A percentile compares a stretch with the other conserved stretches of the same genome.
phyloP scores from a whole-genome alignment of 2,888 invertebrate species.

The Steinernema carpocapsae region DNA sequence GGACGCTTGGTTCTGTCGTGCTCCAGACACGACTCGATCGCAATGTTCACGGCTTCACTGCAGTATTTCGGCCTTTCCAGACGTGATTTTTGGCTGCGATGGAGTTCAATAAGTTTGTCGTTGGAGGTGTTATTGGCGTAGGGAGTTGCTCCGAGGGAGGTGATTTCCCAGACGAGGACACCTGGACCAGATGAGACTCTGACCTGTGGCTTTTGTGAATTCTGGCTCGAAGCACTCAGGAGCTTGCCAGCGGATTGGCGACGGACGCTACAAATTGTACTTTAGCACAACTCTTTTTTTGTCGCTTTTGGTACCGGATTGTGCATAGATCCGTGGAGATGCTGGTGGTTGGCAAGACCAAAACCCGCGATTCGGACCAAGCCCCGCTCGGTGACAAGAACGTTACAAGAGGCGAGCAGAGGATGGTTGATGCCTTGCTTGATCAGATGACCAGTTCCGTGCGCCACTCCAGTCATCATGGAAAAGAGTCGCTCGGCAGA shows the following conservation, averaged over 20 bases:
- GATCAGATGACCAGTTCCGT: constrained; percentile 38
- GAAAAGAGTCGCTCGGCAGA: constrained; percentile 13
- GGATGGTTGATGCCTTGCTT: constrained; percentile 38
- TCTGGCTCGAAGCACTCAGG: constrained; percentile 34
- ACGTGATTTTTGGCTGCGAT: constrained; percentile 33
- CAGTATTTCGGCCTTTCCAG: constrained; percentile 25
- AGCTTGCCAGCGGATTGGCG: constrained; percentile 33
- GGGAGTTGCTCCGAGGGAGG: constrained; percentile 37
- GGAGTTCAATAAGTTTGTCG: constrained; percentile 24
- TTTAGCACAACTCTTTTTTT: no score
- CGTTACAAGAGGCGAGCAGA: constrained; percentile 38
- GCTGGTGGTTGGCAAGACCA: constrained; percentile 37
- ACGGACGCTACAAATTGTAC: constrained; percentile 12
- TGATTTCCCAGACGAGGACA: constrained; percentile 35
- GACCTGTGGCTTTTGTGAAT: constrained; percentile 33
- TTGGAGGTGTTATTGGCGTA: constrained; percentile 26
- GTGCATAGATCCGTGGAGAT: constrained; percentile 36
- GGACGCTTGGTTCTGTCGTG: constrained; percentile 35
- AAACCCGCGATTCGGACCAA: constrained; percentile 37
- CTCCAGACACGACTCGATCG: constrained; percentile 26
- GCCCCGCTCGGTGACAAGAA: constrained; percentile 32
- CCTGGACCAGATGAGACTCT: constrained; percentile 38
- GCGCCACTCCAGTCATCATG: constrained; percentile 37
- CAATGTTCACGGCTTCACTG: not conserved
- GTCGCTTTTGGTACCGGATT: constrained; percentile 23